A percentile compares a stretch with the other conserved stretches of the same genome.
These are phyloP conservation scores for Esperia sulphurella DNA, from an alignment of 2,888 invertebrate species.

Conservation along the genomic window DNA sequence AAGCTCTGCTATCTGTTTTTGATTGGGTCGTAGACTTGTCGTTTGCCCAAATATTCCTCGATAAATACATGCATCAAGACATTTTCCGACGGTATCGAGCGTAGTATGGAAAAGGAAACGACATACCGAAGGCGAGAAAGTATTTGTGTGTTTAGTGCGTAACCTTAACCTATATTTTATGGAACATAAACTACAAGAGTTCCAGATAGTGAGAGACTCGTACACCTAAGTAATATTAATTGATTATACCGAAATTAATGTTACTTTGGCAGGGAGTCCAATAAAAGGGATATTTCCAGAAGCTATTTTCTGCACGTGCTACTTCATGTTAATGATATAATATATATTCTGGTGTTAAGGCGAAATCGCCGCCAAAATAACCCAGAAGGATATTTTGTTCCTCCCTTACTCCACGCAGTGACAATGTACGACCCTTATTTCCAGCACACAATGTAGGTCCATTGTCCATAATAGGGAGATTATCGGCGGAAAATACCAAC, in stretches of 20 bases:
- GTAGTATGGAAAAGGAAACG: not conserved
- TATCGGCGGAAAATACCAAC: slow-evolving; percentile 28
- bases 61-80: slow-evolving; percentile 37
- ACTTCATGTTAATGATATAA: slow-evolving; percentile 28
- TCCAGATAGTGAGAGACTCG: not conserved
- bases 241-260: too few species aligned
- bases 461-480: slow-evolving; percentile 41
- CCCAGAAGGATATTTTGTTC: slow-evolving; percentile 25
- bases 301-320: slow-evolving; percentile 19
- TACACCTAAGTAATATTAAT: not conserved
- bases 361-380: slow-evolving; percentile 21
- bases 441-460: slow-evolving; percentile 35
- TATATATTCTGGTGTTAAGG: slow-evolving; percentile 27
- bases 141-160: slow-evolving; percentile 2
- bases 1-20: slow-evolving; percentile 34
- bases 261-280: not conserved
- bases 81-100: slow-evolving; percentile 6
- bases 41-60: slow-evolving; percentile 33
- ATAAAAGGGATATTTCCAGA: not conserved
- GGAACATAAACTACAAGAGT: not conserved
- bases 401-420: slow-evolving; percentile 22
- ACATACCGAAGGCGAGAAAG: slow-evolving; percentile 2
- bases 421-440: slow-evolving; percentile 39
- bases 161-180: too few species aligned
- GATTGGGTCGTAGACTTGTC: slow-evolving; percentile 37